Conservation (phyloP, 2,888 invertebrate species). For the Harpalus rufipes region DNA sequence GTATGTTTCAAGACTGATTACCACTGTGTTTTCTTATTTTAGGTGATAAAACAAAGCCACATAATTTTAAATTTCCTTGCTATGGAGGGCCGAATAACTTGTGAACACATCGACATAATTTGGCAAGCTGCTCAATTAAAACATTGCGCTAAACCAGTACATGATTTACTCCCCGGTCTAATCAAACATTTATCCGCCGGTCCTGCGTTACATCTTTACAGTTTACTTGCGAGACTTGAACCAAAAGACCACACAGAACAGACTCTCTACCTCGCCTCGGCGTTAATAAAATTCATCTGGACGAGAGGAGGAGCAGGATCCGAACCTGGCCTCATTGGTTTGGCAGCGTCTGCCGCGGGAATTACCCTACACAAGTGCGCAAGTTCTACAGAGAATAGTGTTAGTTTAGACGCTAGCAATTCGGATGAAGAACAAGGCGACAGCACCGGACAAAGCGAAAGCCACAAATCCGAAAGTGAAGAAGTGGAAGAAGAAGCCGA, state of each 20-base stretch:
- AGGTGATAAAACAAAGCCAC: conserved; percentile 96
- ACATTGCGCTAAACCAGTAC: conserved; percentile 96
- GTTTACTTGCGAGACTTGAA: conserved; percentile 91
- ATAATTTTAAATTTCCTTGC: conserved; percentile 95
- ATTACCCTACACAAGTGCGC: conserved; percentile 79
- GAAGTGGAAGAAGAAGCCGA: conserved; percentile 77
- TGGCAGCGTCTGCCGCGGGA: conserved; percentile 77
- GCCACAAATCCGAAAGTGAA: conserved; percentile 78
- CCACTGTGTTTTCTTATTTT: conserved; percentile 68
- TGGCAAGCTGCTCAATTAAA: conserved; percentile 97
- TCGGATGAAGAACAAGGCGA: conserved; percentile 89
- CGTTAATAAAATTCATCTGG: conserved; percentile 95
- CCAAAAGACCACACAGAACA: conserved; percentile 96
- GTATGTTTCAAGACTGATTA: too few relatives aligned
- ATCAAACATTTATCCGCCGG: conserved; percentile 94
- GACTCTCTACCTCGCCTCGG: conserved; percentile 94
- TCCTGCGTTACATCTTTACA: conserved; percentile 93
- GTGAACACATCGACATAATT: conserved; percentile 93
- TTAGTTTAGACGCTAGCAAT: conserved; percentile 89
- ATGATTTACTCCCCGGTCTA: conserved; percentile 92
- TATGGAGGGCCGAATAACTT: conserved; percentile 93
- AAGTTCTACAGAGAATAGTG: conserved; percentile 88
- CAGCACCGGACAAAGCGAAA: conserved; percentile 79
- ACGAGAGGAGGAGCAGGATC: conserved; percentile 82
- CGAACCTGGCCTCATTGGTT: conserved; percentile 75